phyloP scores from a whole-genome alignment of 1,140 invertebrate genomes.

The Mamestra configurata region DNA sequence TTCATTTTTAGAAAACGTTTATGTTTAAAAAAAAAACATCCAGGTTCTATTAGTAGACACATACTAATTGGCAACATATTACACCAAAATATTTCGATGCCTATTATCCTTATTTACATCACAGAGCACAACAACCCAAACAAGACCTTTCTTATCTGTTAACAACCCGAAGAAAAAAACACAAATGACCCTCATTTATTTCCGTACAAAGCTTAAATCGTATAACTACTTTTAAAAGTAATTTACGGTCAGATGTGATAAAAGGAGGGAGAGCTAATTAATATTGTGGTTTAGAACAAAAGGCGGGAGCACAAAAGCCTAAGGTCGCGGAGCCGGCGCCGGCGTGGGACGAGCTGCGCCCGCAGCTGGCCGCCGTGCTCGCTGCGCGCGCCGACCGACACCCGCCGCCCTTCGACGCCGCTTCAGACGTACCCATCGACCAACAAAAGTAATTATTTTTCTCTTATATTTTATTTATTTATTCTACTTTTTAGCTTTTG shows the following conservation, averaged over 20 bases:
- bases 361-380: constrained; percentile 92
- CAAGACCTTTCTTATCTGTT: constrained; percentile 15
- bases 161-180: constrained; percentile 19
- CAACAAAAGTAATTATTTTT: constrained; percentile 93
- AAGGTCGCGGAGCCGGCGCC: constrained; percentile 53
- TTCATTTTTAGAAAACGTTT: too few species aligned
- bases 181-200: constrained; percentile 39
- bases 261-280: constrained; percentile 40
- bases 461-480: not conserved
- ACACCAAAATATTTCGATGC: not conserved
- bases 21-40: too few species aligned
- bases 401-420: constrained; percentile 95
- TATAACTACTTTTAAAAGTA: constrained; percentile 44
- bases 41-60: too few species aligned
- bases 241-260: constrained; percentile 44
- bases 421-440: constrained; percentile 94
- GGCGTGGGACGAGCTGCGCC: constrained; percentile 92
- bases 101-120: not conserved
- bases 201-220: constrained; percentile 34
- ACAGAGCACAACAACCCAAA: not conserved
- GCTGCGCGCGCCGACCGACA: constrained; percentile 89
- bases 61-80: too few species aligned
- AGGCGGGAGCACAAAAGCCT: constrained; percentile 59
- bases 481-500: not conserved
- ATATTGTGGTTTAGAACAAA: constrained; percentile 65